Base-by-base conservation (phyloP, 2,888 invertebrate genomes). In the Cyaniris semiargus region DNA sequence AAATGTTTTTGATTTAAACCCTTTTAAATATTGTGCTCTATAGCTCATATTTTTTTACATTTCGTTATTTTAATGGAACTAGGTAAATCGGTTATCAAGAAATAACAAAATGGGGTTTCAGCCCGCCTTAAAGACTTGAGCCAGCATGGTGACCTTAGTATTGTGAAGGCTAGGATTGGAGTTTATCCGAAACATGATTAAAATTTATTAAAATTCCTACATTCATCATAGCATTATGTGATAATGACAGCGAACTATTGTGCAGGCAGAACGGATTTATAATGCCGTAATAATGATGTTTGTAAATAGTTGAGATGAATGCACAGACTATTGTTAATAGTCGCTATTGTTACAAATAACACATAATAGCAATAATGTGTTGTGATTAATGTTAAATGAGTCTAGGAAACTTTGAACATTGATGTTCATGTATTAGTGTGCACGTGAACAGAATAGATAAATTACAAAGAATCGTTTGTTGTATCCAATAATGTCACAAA, bases 301-400 rank as follows among this genome's bases (percentile, higher is more conserved):
- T 38, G n/a, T 71, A 71, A 71, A 71, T 38, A 38, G 71, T 71
- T 10, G 21, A 71, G 71, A 38, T 18, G 71, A 71, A 71, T 71
- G 10, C 34, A 34, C 34, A 5, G 70, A 38, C 71, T 13, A 71
- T 71, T 38, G 71, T 71, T 31, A 31, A 66, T 66, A 27, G 27
- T 31, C 66, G 18, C 66, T 66, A 66, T 31, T 66, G 66, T 66
- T 31, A 27, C 66, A 66, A 66, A 66, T 66, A 66, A 27, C 38
- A 71, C 71, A 71, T 71, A 71, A 71, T 71, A 38, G 21, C 71
- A n/a, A 13, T 71, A 71, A 71, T 38, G 38, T 38, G 71, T 71
- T 38, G 71, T 71, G 18, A 38, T 71, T 70, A 70, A 70, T 38
- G 27, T 18, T 70, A 70, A 27, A 70, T 18, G 34, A 38, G 71